Percentiles rank a stretch among this genome's conserved stretches.
Evolutionary conservation across 1,140 invertebrate species (phyloP).

Genomic region (Drosophila mauritiana): DNA sequence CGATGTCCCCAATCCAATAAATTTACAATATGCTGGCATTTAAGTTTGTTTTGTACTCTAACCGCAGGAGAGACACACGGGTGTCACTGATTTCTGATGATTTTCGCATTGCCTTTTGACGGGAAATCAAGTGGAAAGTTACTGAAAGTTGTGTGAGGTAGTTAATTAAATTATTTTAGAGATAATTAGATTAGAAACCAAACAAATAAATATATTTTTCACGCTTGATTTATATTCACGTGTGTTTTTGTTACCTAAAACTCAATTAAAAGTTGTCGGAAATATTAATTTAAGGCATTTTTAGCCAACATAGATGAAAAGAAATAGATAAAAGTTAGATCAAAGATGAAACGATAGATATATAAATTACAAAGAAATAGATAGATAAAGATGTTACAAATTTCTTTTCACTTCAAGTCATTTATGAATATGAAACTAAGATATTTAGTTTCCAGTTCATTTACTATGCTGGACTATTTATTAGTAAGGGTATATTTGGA

Average conservation of each 20-base stretch:
- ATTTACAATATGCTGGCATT: conserved; percentile 64
- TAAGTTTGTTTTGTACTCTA: conserved; percentile 55
- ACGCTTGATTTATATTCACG: background rate
- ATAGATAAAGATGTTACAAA: too few species aligned
- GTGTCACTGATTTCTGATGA: conserved; percentile 3
- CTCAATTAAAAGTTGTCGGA: too few species aligned
- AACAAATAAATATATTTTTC: background rate
- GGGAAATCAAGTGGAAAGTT: conserved; percentile 7
- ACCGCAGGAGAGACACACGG: background rate
- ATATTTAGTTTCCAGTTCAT: conserved; percentile 24
- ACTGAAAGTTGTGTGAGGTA: background rate
- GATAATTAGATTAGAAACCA: background rate
- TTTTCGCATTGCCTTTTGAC: background rate
- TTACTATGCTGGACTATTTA: conserved; percentile 19
- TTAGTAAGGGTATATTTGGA: conserved; percentile 36
- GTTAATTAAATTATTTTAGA: background rate
- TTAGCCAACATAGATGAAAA: too few species aligned
- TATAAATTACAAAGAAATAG: background rate
- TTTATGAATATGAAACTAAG: background rate
- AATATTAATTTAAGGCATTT: conserved; percentile 1
- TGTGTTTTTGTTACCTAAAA: too few species aligned
- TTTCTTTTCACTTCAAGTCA: background rate
- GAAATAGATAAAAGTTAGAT: background rate
- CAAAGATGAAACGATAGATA: too few species aligned
- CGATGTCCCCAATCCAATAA: conserved; percentile 46